Evolutionary conservation across 2,113 vertebrate species (phyloP).

Genomic region (Notothenia rossii): DNA sequence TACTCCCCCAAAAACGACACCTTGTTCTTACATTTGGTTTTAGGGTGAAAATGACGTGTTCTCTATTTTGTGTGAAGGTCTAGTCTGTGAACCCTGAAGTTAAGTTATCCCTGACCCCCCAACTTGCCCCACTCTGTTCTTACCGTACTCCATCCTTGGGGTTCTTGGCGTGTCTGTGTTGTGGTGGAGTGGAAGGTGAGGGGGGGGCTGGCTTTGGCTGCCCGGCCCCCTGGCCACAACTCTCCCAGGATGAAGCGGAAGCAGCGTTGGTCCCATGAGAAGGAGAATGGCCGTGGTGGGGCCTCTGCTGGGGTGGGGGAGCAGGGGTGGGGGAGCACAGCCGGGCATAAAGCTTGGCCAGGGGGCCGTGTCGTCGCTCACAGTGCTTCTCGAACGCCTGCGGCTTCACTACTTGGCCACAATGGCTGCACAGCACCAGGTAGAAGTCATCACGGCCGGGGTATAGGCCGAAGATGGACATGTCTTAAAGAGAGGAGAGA

Average conservation of each 20-base stretch:
- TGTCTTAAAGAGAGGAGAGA: conserved; percentile 82
- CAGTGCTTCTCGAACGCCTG: conserved; percentile 97
- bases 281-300: conserved; percentile 86
- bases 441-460: conserved; percentile 95
- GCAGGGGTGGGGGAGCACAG: conserved; percentile 82
- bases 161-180: conserved; percentile 85
- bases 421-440: conserved; percentile 96
- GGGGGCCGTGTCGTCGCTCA: conserved; percentile 90
- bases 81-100: neutral
- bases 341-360: conserved; percentile 89
- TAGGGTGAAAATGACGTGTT: no score
- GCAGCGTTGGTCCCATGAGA: conserved; percentile 75
- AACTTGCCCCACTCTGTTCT: conserved; percentile 44
- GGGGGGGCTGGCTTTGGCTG: conserved; percentile 77
- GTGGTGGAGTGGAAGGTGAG: conserved; percentile 80
- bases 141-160: conserved; percentile 91
- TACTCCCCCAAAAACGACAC: neutral
- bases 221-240: conserved; percentile 72
- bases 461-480: conserved; percentile 96
- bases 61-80: neutral
- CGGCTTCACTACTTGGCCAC: conserved; percentile 95
- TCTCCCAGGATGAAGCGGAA: conserved; percentile 74
- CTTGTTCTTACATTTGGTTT: neutral
- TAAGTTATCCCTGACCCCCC: neutral
- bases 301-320: conserved; percentile 84